A percentile compares a stretch with the other conserved stretches of the same genome.
Evolutionary conservation across 2,888 invertebrate genomes (phyloP).

Genomic region (Troilus luridus): DNA sequence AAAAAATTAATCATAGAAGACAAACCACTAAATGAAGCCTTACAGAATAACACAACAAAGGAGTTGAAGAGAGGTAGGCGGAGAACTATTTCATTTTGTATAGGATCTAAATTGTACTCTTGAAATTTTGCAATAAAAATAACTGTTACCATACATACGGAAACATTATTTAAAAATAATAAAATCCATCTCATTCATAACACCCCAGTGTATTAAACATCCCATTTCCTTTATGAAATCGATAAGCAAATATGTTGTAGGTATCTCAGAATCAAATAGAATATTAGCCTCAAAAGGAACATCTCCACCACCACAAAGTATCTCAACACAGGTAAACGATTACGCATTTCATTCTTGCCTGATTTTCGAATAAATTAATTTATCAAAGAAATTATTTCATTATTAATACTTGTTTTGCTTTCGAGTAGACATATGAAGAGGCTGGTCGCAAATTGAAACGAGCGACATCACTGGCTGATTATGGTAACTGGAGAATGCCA

Average conservation of each 20-base stretch:
- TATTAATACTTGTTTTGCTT: background rate
- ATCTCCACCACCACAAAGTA: slow-evolving; percentile 83
- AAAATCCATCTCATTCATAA: slow-evolving; percentile 36
- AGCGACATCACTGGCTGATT: slow-evolving; percentile 64
- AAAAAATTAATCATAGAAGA: slow-evolving; percentile 69
- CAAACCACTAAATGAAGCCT: background rate
- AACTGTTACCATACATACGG: background rate
- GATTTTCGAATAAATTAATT: slow-evolving; percentile 51
- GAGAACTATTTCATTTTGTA: slow-evolving; percentile 82
- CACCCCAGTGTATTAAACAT: background rate
- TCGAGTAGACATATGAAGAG: slow-evolving; percentile 66
- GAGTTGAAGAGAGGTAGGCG: slow-evolving; percentile 73
- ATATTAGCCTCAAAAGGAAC: slow-evolving; percentile 62
- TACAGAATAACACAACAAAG: slow-evolving; percentile 51
- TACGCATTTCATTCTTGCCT: background rate
- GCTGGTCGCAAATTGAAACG: slow-evolving; percentile 64
- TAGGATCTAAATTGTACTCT: slow-evolving; percentile 76
- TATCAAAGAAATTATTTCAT: background rate
- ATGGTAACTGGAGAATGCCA: slow-evolving; percentile 64
- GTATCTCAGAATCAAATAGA: slow-evolving; percentile 59
- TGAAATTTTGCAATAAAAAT: slow-evolving; percentile 52
- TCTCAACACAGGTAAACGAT: slow-evolving; percentile 82
- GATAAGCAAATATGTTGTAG: slow-evolving; percentile 58
- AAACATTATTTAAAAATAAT: background rate
- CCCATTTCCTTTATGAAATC: background rate